phyloP scores from a whole-genome alignment of 2,797 vertebrate species.

The Neomorphus geoffroyi region DNA sequence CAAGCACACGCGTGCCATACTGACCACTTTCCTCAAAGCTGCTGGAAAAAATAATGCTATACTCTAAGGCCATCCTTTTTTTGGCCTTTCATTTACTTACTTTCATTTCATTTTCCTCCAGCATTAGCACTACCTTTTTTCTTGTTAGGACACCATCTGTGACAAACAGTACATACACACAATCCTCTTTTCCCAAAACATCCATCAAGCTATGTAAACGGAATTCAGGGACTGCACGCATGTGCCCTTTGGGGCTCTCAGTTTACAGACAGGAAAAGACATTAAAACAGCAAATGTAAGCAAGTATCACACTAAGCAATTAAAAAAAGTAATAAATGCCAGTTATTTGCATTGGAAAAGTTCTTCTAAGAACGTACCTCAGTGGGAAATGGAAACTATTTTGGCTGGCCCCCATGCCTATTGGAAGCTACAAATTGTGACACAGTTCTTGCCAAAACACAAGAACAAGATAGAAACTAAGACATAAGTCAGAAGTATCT shows the following conservation, averaged over 20 bases:
- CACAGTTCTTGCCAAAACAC: background rate
- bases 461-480: background rate
- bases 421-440: slow-evolving; percentile 1
- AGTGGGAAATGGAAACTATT: slow-evolving; percentile 48
- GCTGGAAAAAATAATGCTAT: background rate
- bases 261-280: slow-evolving; percentile 46
- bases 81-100: background rate
- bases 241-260: background rate
- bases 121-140: background rate
- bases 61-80: background rate
- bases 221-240: background rate
- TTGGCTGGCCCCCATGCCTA: background rate
- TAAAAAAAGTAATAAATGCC: slow-evolving; percentile 37
- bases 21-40: background rate
- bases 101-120: background rate
- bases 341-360: slow-evolving; percentile 37
- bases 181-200: slow-evolving; percentile 9
- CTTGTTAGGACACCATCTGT: background rate
- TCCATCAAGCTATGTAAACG: background rate
- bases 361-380: slow-evolving; percentile 25
- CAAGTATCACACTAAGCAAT: slow-evolving; percentile 26
- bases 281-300: slow-evolving; percentile 49
- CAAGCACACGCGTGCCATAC: background rate
- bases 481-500: background rate
- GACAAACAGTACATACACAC: slow-evolving; percentile 1